A percentile compares a stretch with the other conserved stretches of the same genome.
Evolutionary conservation across 2,113 vertebrate genomes (phyloP).

Genomic region (Protomyctophum bolini): DNA sequence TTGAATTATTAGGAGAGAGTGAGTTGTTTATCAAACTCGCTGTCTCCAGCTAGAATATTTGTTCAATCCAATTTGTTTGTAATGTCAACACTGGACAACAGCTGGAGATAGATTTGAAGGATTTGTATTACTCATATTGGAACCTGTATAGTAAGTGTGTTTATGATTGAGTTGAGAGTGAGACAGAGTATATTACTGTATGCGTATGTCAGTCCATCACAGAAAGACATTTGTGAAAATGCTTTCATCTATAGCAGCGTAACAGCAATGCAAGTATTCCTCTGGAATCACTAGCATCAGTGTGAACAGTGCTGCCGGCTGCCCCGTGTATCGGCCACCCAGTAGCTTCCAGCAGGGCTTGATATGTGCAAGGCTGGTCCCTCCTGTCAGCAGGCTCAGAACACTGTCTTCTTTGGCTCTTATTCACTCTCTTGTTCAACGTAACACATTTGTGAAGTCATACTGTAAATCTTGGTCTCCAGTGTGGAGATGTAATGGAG

Average conservation of each 20-base stretch:
- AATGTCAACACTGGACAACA: conserved; percentile 55
- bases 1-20: conserved; percentile 57
- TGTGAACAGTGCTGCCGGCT: too few species aligned
- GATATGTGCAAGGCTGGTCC: too few species aligned
- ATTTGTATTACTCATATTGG: conserved; percentile 8
- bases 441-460: too few species aligned
- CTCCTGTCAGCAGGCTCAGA: too few species aligned
- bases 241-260: neutral
- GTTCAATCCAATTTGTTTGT: conserved; percentile 61
- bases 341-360: too few species aligned
- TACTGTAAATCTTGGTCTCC: too few species aligned
- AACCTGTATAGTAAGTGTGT: neutral
- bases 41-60: conserved; percentile 55
- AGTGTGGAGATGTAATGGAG: too few species aligned
- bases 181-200: neutral
- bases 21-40: conserved; percentile 62
- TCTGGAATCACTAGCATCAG: neutral
- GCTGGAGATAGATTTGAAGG: conserved; percentile 37
- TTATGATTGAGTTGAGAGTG: neutral
- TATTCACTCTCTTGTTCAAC: too few species aligned
- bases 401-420: too few species aligned
- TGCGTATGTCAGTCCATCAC: neutral
- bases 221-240: neutral
- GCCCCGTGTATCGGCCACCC: too few species aligned
- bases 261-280: neutral